Conservation (phyloP, 2,113 vertebrate species). For the Otolemur garnettii region DNA sequence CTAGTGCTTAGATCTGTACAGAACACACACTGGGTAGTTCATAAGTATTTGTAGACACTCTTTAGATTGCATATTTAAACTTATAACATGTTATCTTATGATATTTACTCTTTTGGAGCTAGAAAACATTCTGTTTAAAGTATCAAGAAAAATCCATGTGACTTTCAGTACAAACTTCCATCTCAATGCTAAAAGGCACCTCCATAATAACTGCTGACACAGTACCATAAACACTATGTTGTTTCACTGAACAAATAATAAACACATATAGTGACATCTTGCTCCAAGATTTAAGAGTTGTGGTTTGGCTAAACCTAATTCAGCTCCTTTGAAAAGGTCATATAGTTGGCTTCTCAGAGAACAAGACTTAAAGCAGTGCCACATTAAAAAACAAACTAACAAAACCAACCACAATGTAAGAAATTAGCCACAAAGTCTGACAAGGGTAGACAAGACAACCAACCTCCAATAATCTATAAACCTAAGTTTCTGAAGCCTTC, state of each 20-base stretch:
- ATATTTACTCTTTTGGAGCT: not conserved
- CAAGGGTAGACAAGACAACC: not conserved
- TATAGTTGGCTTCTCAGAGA: not conserved
- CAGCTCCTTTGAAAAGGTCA: constrained; percentile 4
- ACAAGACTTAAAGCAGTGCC: not conserved
- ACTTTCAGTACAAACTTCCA: not conserved
- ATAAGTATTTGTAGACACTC: not conserved
- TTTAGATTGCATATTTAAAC: not conserved
- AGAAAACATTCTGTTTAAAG: constrained; percentile 42
- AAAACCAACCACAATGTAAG: not conserved
- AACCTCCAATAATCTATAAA: not conserved
- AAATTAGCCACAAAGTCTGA: constrained; percentile 8
- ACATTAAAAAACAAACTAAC: not conserved
- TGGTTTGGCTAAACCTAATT: not conserved
- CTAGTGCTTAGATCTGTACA: not conserved
- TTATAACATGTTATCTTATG: not conserved
- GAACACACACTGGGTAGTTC: not conserved
- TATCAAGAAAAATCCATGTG: not conserved
- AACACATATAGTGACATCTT: not conserved
- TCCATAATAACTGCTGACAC: not conserved
- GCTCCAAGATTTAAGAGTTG: not conserved
- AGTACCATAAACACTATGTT: not conserved
- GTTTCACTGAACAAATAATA: constrained; percentile 10
- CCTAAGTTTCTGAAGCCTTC: not conserved
- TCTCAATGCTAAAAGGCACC: not conserved